Base-by-base conservation (phyloP, 2,888 invertebrate species). In the Chydorus sphaericus region DNA sequence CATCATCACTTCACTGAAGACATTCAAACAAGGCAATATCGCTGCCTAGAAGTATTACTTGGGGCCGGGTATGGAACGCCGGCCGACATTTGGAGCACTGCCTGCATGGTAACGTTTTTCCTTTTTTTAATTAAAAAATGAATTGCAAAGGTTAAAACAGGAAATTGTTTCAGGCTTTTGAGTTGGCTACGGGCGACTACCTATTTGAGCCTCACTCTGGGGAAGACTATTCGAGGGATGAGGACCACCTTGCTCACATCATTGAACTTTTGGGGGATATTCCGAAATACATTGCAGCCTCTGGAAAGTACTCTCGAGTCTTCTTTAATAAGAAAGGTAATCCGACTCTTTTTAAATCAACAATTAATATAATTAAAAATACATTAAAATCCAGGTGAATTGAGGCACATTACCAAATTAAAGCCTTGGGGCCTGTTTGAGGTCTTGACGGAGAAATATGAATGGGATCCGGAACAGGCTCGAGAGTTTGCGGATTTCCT, bases 61-160 rank as follows among this genome's bases (percentile, higher is more conserved):
- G 94, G 97, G 64, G 87, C 93, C 48, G 94, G 92, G 1, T 98
- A 98, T 71, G 92, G 89, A 55, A 84, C 96, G 10, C 92, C 96
- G 1, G 97, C 97, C 36, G 98, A 98, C 69, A 93, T 98, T 63
- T 99, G 98, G 98, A 96, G 94, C 66, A 93, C 96, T 20, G 98
- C 98, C 8, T 98, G 98, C 68, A 96, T 99, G 94, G 75, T 76
- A 62, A 60, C 66, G 55, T 16, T 3, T 14, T 3, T 6, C 23
- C 5, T 49, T 14, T 36, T 36, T 36, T 11, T n/a, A 2, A n/a
- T 3, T 6, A 18, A 18, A 3, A 2, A 2, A 18, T 7, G 7
- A 18, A 7, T 16, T 38, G n/a, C 4, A n/a, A 37, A 4, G 14
- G 18, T 4, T 38, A 20, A n/a, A n/a, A n/a, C n/a, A n/a, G n/a